These are phyloP conservation scores for Rhadinocentrus ornatus DNA, from an alignment of 2,797 vertebrate species.

Conservation along the genomic window DNA sequence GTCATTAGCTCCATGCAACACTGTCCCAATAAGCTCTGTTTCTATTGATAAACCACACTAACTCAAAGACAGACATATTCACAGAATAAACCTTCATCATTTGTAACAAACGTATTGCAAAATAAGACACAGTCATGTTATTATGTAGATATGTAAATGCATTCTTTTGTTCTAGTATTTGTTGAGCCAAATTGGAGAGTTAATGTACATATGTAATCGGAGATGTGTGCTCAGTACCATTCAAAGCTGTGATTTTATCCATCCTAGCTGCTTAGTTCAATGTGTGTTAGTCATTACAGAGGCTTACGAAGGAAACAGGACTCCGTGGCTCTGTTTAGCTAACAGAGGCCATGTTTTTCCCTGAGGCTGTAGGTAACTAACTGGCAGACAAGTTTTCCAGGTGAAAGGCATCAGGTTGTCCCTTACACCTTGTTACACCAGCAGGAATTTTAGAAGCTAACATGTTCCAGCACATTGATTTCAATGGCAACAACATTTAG, in stretches of 20 bases:
- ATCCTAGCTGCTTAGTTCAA: constrained; percentile 39
- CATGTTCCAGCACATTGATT: constrained; percentile 8
- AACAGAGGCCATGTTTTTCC: constrained; percentile 61
- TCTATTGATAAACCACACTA: background rate
- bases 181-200: background rate
- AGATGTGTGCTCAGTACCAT: constrained; percentile 16
- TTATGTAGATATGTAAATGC: background rate
- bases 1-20: constrained; percentile 8
- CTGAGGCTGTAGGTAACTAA: constrained; percentile 49
- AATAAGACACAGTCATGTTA: no score
- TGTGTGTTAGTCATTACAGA: constrained; percentile 54
- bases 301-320: constrained; percentile 55
- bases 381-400: constrained; percentile 47
- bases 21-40: constrained; percentile 16
- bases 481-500: background rate
- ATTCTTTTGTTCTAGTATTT: background rate
- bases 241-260: constrained; percentile 34
- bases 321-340: constrained; percentile 44
- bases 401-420: constrained; percentile 61
- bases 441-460: constrained; percentile 16
- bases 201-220: constrained; percentile 37
- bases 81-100: background rate
- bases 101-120: no score
- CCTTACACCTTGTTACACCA: constrained; percentile 46
- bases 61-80: background rate